These are phyloP conservation scores for Clanis bilineata DNA, from an alignment of 2,888 invertebrate genomes.

Conservation along the genomic window DNA sequence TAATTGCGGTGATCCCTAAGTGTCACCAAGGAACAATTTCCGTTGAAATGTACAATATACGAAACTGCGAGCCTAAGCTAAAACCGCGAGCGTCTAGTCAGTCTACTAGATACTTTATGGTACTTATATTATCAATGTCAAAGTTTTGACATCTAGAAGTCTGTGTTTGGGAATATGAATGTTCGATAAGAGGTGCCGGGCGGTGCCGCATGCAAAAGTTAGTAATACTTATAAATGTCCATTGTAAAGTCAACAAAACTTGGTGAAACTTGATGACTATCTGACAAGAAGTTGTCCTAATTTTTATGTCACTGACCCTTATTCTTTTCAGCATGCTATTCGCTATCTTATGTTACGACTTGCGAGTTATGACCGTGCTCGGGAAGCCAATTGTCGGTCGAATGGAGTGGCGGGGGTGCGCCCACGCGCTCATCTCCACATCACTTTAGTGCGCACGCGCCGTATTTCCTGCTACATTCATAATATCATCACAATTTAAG, in stretches of 20 bases:
- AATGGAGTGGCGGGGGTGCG: constrained; percentile 69
- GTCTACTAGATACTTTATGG: background rate
- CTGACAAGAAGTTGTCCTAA: constrained; percentile 10
- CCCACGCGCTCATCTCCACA: constrained; percentile 75
- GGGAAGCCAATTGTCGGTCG: constrained; percentile 59
- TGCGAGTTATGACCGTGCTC: too few relatives aligned
- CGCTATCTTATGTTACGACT: constrained; percentile 38
- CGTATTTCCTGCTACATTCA: constrained; percentile 71
- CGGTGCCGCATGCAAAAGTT: too few relatives aligned
- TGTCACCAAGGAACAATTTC: background rate
- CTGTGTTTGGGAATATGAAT: too few relatives aligned
- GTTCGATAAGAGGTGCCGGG: too few relatives aligned
- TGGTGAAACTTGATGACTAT: background rate
- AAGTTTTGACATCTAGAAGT: too few relatives aligned
- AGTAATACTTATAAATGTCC: too few relatives aligned
- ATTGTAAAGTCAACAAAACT: background rate
- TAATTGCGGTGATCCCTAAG: background rate
- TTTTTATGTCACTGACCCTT: constrained; percentile 28
- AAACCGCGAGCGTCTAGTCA: too few relatives aligned
- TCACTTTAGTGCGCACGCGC: constrained; percentile 74
- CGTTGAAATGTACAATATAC: background rate
- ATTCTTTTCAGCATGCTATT: constrained; percentile 30
- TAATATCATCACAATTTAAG: constrained; percentile 55
- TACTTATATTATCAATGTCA: too few relatives aligned
- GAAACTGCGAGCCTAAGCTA: too few relatives aligned